Evolutionary conservation across 1,140 invertebrate species (phyloP), one percentile per base, ranked within the genome.

Genomic region (Andricus grossulariae): DNA sequence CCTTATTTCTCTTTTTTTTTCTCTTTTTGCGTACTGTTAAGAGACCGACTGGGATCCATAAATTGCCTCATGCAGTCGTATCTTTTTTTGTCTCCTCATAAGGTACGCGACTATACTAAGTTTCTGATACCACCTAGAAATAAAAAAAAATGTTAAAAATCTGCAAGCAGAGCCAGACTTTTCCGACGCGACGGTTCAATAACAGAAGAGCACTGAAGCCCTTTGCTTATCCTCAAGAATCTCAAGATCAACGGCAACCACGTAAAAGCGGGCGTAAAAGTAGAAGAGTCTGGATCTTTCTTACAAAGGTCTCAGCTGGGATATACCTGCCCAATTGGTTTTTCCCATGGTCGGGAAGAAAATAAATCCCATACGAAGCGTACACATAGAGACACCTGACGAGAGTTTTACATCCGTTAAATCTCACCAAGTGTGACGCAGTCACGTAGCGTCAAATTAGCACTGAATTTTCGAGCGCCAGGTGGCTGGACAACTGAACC

Each of bases 361-460:
- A 57, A 57, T 57, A 57, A 57, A 57, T 57, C 55, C 55, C 55
- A 57, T 21, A 57, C 55, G 55, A 57, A 21, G 55, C 25, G 21
- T 25, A 57, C 25, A 57, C 55, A 57, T 45, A 45, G 39, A 45
- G 39, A 45, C 55, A 57, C 55, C 55, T 57, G 52, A 55, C 52
- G 55, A 45, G 10, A 45, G 39, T 45, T 45, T 45, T 25, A 57
- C 25, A 21, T 19, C 55, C 55, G 55, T 57, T 57, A 57, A 57
- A 57, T 57, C 55, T 57, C 19, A 57, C 55, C 55, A 25, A 57
- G 55, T 57, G 55, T 57, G 55, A 57, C 19, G 55, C 55, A 25
- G 55, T 57, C 55, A 57, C 55, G 55, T 57, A 57, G 55, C 55
- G 55, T 57, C 19, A 57, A 57, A 57, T 57, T 57, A 57, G 55